Conservation (phyloP, 1,140 invertebrate genomes). For the Varroa destructor region DNA sequence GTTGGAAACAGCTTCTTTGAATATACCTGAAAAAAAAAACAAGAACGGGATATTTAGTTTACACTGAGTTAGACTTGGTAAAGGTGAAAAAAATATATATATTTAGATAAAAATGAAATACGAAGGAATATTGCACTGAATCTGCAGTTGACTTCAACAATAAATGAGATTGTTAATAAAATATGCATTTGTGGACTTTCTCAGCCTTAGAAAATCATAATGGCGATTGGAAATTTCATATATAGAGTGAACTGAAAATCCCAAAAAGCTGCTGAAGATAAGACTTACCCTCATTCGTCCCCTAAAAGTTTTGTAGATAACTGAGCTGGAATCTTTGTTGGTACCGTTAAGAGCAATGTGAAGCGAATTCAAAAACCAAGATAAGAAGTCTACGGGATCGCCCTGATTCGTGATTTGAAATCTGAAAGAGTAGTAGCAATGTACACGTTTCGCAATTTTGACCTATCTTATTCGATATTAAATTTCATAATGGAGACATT, state of each 20-base stretch:
- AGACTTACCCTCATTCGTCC: constrained; percentile 62
- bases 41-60: too few species aligned
- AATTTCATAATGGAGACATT: too few species aligned
- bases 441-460: too few species aligned
- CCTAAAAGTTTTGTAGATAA: constrained; percentile 87
- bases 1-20: constrained; percentile 24
- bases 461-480: too few species aligned
- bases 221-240: too few species aligned
- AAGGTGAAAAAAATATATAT: too few species aligned
- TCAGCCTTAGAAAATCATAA: neutral
- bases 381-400: constrained; percentile 83
- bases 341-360: constrained; percentile 52
- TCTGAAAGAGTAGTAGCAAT: constrained; percentile 35
- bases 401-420: constrained; percentile 98
- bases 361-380: constrained; percentile 50
- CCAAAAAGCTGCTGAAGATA: neutral
- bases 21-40: constrained; percentile 1
- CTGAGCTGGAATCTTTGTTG: constrained; percentile 61
- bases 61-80: too few species aligned
- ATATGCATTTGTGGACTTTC: neutral
- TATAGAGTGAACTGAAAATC: too few species aligned
- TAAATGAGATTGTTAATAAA: neutral
- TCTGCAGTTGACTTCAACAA: neutral
- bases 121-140: neutral
- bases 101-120: too few species aligned